Base-by-base conservation (phyloP, 2,797 vertebrate species). In the Merluccius polli region DNA sequence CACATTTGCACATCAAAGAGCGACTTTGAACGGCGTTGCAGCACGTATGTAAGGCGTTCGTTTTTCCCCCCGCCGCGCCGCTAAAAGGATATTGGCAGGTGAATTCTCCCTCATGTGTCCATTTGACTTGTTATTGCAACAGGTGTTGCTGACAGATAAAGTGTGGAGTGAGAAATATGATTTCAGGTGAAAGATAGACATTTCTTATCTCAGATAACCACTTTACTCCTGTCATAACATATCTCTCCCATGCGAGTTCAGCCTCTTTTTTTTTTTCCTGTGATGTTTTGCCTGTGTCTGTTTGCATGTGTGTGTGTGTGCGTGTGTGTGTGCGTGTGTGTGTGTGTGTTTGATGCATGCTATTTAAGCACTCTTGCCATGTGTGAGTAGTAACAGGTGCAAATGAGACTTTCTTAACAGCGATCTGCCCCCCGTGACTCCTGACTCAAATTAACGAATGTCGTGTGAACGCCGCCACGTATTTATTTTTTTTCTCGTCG, bases 181-280 rank as follows among this genome's bases (percentile, higher is more conserved):
- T 91, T 92, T 88, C 73, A 71, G 83, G 87, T 90, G 86, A 92
- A 92, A 88, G 89, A 90, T 84, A 89, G 90, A 85, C 80, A 83
- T 90, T 84, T 89, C 89, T 92, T 89, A 91, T 92, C 92, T 87
- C 76, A 85, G 88, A 89, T 89, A 91, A 90, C 89, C 89, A 90
- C 90, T 90, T 89, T 87, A 86, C 87, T 85, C 83, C 87, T 87
- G 88, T 89, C 87, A 89, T 86, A 89, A 90, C 87, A 84, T 84
- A 86, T 87, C 85, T 87, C 78, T 87, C 82, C 78, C 73, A 35
- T n/a, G 87, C 73, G 86, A 88, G 78, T 89, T 86, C 77, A 80
- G 82, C 81, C 82, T n/a, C n/a, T n/a, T n/a, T 74, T 36, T 70
- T 73, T 44, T 65, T 16, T 59, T 8, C 29, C 13, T 31, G 35